Evolutionary conservation across 2,797 vertebrate species (phyloP).

Genomic region (Zenarchopterus dispar): DNA sequence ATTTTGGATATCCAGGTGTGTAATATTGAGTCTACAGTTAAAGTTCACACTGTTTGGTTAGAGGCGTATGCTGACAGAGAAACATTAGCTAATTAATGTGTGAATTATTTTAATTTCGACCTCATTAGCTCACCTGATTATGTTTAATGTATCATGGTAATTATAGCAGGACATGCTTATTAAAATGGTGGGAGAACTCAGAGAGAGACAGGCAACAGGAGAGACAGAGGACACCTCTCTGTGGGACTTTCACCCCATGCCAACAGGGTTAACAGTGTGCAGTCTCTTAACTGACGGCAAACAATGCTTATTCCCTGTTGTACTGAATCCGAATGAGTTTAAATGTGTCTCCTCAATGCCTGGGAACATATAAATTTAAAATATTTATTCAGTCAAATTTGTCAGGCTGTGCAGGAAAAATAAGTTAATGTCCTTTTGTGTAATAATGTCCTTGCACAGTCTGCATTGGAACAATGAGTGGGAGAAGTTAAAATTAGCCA

Average conservation of each 20-base stretch:
- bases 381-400: not conserved
- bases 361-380: not conserved
- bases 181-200: conserved; percentile 37
- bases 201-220: conserved; percentile 32
- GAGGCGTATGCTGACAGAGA: conserved; percentile 35
- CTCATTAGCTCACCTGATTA: conserved; percentile 60
- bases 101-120: conserved; percentile 58
- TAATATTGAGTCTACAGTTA: not conserved
- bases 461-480: too few relatives aligned
- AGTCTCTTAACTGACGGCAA: conserved; percentile 35
- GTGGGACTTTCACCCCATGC: conserved; percentile 44
- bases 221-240: conserved; percentile 45
- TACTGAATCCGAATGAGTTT: conserved; percentile 16
- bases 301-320: conserved; percentile 16
- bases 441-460: too few relatives aligned
- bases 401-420: too few relatives aligned
- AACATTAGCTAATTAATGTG: conserved; percentile 59
- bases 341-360: not conserved
- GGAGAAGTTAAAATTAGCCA: too few relatives aligned
- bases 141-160: conserved; percentile 59
- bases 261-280: conserved; percentile 48
- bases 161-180: conserved; percentile 59
- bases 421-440: too few relatives aligned
- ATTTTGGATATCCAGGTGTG: not conserved
- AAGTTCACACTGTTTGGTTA: conserved; percentile 10